Evolutionary conservation across 1,140 invertebrate species (phyloP), one percentile per base, ranked within the genome.

Genomic region (Pararge aegeria): DNA sequence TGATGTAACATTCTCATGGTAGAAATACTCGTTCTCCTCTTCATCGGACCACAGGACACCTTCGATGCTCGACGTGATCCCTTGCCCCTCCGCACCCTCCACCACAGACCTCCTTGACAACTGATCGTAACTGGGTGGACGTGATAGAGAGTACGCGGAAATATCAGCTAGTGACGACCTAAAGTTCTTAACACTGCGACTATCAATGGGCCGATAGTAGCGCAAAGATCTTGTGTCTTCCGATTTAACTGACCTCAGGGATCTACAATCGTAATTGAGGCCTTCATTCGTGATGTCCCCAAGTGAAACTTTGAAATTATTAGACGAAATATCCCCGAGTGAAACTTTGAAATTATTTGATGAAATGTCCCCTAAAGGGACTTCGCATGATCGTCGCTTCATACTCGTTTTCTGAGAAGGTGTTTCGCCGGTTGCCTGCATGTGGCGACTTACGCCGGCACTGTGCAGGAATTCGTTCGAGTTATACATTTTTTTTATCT

Each of bases 41-140:
- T 91, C 89, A 78, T 91, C 89, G 9, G 89, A 91, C 89, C 89
- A 91, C 54, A 91, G 74, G 13, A 91, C 88, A 0, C 88, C 89
- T 66, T 90, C 89, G 40, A 91, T 91, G 61, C 88, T 90, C 6
- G 88, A 90, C n/a, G 84, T 90, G 29, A 89, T 80, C n/a, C 80
- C 81, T 19, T 77, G 78, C n/a, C 58, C 70, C 5, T 87, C 82
- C 0, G 74, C 61, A 10, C 78, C 83, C 18, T 89, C 86, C 0
- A 81, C 68, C 7, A 86, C 53, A 6, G 86, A 89, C 21, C 86
- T 69, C 12, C 86, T 55, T 0, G 86, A 89, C 30, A 89, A 53
- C 64, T 87, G 83, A 19, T 89, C 86, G 56, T 89, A 89, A 30
- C 84, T 86, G 5, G 86, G 86, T 2, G 84, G 86, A 16, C 86